phyloP scores from a whole-genome alignment of 2,888 invertebrate species.

The Lepidonotus clava region DNA sequence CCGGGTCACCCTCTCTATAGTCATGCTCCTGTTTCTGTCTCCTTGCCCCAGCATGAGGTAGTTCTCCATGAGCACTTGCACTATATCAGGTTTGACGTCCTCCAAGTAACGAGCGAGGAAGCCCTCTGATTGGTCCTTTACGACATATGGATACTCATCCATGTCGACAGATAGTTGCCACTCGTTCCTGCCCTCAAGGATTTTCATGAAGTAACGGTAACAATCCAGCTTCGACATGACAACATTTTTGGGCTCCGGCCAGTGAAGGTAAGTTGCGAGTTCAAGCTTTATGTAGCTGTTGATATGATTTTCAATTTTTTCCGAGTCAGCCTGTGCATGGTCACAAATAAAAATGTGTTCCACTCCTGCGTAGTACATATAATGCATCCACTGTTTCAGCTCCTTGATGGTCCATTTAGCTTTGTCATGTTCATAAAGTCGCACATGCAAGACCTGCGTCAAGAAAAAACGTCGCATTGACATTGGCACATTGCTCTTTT shows the following conservation, averaged over 20 bases:
- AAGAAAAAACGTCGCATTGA: neutral
- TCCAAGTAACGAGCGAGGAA: constrained; percentile 58
- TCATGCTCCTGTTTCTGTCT: constrained; percentile 58
- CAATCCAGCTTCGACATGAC: constrained; percentile 60
- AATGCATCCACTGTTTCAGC: constrained; percentile 64
- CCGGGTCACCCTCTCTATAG: constrained; percentile 60
- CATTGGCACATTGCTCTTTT: neutral
- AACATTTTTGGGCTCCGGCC: neutral
- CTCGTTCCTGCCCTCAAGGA: constrained; percentile 8
- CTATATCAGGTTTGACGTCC: neutral
- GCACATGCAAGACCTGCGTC: constrained; percentile 42
- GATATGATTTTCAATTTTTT: constrained; percentile 53
- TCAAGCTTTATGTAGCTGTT: constrained; percentile 56
- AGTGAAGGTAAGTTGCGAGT: constrained; percentile 56
- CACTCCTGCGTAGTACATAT: constrained; percentile 62
- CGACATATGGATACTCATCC: constrained; percentile 63
- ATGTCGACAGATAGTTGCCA: constrained; percentile 64
- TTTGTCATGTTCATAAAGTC: constrained; percentile 59
- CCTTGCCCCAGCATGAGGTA: constrained; percentile 63
- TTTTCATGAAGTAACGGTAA: constrained; percentile 57
- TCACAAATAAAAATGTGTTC: constrained; percentile 64
- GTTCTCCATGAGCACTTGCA: constrained; percentile 57
- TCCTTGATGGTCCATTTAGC: constrained; percentile 62
- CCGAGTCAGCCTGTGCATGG: constrained; percentile 56
- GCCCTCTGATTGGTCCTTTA: constrained; percentile 49